Percentiles rank a stretch among this genome's conserved stretches.
These are phyloP conservation scores for Tribolium castaneum DNA, from an alignment of 1,140 invertebrate species.

Conservation along the genomic window DNA sequence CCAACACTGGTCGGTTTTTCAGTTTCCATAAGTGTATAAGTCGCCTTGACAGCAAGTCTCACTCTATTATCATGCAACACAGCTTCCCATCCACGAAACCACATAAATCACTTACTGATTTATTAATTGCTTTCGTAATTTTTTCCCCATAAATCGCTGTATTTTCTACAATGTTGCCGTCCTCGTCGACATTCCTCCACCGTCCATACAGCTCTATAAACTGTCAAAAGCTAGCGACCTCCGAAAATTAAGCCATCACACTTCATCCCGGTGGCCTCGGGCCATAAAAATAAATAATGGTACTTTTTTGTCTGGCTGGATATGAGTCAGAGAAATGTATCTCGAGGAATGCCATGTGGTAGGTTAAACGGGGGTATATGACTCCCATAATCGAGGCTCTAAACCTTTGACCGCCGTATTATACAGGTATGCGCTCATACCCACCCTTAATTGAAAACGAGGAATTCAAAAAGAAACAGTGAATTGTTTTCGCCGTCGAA, in stretches of 20 bases:
- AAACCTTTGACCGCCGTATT: slow-evolving; percentile 47
- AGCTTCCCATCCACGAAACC: neutral
- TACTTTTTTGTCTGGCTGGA: slow-evolving; percentile 42
- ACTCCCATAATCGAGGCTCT: slow-evolving; percentile 41
- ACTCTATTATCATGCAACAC: neutral
- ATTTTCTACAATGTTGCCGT: neutral
- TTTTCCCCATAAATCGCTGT: neutral
- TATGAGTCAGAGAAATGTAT: slow-evolving; percentile 46
- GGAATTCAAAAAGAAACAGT: neutral
- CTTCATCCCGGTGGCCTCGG: slow-evolving; percentile 31
- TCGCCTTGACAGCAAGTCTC: neutral
- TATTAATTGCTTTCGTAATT: slow-evolving; percentile 37
- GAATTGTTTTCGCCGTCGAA: neutral
- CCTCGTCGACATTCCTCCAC: neutral
- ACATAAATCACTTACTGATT: slow-evolving; percentile 23
- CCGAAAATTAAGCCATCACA: slow-evolving; percentile 45
- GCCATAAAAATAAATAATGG: slow-evolving; percentile 48
- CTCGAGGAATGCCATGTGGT: slow-evolving; percentile 46
- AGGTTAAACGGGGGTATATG: slow-evolving; percentile 41
- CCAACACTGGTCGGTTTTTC: neutral
- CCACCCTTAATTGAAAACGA: slow-evolving; percentile 42
- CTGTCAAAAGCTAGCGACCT: slow-evolving; percentile 22
- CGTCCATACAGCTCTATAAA: neutral
- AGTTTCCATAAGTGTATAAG: neutral
- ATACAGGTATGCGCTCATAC: slow-evolving; percentile 29